Evolutionary conservation across 2,113 vertebrate species (phyloP).

Genomic region (Chunga burmeisteri): DNA sequence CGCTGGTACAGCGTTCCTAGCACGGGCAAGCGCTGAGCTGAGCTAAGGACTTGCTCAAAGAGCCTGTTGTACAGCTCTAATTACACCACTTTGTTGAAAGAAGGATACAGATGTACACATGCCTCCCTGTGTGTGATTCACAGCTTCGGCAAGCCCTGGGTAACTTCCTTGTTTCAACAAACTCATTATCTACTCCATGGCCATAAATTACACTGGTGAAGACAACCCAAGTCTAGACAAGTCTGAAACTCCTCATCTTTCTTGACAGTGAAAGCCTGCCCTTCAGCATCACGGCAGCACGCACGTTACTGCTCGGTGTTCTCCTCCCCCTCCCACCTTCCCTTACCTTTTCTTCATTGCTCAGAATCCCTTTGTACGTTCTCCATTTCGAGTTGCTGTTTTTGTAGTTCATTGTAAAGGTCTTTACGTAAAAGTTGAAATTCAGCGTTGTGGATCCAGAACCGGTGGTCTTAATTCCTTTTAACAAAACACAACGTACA

Average conservation of each 20-base stretch:
- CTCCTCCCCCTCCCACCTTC: not conserved
- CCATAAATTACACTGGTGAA: not conserved
- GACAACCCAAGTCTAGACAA: constrained; percentile 4
- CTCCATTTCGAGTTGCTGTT: constrained; percentile 81
- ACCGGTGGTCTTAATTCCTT: constrained; percentile 82
- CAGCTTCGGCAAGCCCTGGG: not conserved
- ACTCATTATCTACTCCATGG: not conserved
- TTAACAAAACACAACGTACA: not conserved
- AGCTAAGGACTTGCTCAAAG: not conserved
- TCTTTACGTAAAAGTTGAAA: constrained; percentile 80
- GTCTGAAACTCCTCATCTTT: constrained; percentile 5
- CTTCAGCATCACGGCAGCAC: not conserved
- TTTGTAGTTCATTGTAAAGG: constrained; percentile 79
- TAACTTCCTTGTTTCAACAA: not conserved
- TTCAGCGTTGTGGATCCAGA: constrained; percentile 71
- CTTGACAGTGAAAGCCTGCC: not conserved
- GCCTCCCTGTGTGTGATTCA: not conserved
- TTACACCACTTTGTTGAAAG: not conserved
- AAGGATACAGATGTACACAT: not conserved
- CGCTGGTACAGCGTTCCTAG: not conserved
- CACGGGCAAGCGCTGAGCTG: fast-evolving
- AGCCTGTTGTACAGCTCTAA: not conserved
- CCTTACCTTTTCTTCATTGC: constrained; percentile 78
- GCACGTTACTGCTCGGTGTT: not conserved
- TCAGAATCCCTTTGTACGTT: constrained; percentile 76